phyloP scores from a whole-genome alignment of 2,797 vertebrate species.

The Lepus oiostolus region DNA sequence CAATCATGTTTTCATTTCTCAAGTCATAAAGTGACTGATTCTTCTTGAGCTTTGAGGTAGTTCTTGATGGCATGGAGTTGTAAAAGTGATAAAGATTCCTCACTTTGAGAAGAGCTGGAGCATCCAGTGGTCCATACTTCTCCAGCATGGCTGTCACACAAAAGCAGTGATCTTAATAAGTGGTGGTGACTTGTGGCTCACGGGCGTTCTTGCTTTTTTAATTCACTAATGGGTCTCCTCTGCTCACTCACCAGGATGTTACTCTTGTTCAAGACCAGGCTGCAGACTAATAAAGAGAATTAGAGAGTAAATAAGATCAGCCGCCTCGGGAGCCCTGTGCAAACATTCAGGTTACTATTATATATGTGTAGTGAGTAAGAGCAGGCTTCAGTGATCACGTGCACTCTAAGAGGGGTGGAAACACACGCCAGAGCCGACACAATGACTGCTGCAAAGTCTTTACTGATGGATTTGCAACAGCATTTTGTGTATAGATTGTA shows the following conservation, averaged over 20 bases:
- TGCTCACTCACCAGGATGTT: conserved; percentile 50
- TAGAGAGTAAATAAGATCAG: not conserved
- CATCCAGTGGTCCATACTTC: not conserved
- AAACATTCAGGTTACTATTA: conserved; percentile 48
- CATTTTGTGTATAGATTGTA: conserved; percentile 30
- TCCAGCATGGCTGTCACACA: conserved; percentile 33
- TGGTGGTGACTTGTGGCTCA: conserved; percentile 11
- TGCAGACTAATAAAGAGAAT: conserved; percentile 17
- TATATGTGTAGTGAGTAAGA: not conserved
- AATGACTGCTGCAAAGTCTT: conserved; percentile 16
- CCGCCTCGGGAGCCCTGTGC: not conserved
- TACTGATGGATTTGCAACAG: conserved; percentile 31
- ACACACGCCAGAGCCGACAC: not conserved
- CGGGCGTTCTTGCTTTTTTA: not conserved
- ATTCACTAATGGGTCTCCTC: conserved; percentile 54
- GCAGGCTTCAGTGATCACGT: not conserved
- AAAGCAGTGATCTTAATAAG: conserved; percentile 38
- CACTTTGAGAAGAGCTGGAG: not conserved
- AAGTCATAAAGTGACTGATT: not conserved
- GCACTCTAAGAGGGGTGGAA: conserved; percentile 15
- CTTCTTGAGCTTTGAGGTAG: conserved; percentile 7
- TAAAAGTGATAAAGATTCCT: not conserved
- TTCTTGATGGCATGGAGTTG: not conserved
- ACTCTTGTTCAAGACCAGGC: conserved; percentile 53
- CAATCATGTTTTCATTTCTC: not conserved